These are phyloP conservation scores for Teleogryllus oceanicus DNA, from an alignment of 2,888 invertebrate species.

Conservation along the genomic window DNA sequence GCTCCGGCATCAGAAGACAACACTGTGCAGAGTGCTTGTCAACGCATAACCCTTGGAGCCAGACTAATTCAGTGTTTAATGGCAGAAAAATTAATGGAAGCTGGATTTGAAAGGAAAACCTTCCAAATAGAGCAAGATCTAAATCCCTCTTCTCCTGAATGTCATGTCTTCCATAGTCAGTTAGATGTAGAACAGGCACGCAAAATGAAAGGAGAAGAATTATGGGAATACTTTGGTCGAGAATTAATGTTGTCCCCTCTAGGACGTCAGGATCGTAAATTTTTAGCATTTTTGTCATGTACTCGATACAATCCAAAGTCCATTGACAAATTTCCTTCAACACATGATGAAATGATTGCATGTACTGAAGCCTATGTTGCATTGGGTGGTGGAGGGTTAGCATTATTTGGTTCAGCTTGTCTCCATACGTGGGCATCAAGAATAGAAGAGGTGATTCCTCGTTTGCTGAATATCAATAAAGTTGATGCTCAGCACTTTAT, in stretches of 20 bases:
- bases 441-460: slow-evolving; percentile 63
- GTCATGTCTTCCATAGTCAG: slow-evolving; percentile 69
- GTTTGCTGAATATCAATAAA: slow-evolving; percentile 58
- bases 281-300: slow-evolving; percentile 84
- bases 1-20: slow-evolving; percentile 59
- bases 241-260: slow-evolving; percentile 73
- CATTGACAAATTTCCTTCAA: slow-evolving; percentile 55
- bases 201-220: slow-evolving; percentile 68
- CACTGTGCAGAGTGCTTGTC: slow-evolving; percentile 68
- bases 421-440: slow-evolving; percentile 84
- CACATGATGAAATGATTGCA: slow-evolving; percentile 65
- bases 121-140: slow-evolving; percentile 72
- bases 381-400: slow-evolving; percentile 86
- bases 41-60: slow-evolving; percentile 70
- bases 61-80: slow-evolving; percentile 81
- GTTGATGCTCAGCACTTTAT: slow-evolving; percentile 72
- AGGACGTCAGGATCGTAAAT: slow-evolving; percentile 70
- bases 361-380: slow-evolving; percentile 82
- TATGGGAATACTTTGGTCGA: slow-evolving; percentile 82
- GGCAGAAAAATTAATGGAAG: slow-evolving; percentile 81
- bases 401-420: slow-evolving; percentile 85
- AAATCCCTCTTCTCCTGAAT: slow-evolving; percentile 52
- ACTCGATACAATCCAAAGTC: slow-evolving; percentile 61
- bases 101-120: slow-evolving; percentile 72
- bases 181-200: slow-evolving; percentile 68